A percentile compares a stretch with the other conserved stretches of the same genome.
Conservation (phyloP, 2,888 invertebrate genomes). For the Hypselothyrea guttata region DNA sequence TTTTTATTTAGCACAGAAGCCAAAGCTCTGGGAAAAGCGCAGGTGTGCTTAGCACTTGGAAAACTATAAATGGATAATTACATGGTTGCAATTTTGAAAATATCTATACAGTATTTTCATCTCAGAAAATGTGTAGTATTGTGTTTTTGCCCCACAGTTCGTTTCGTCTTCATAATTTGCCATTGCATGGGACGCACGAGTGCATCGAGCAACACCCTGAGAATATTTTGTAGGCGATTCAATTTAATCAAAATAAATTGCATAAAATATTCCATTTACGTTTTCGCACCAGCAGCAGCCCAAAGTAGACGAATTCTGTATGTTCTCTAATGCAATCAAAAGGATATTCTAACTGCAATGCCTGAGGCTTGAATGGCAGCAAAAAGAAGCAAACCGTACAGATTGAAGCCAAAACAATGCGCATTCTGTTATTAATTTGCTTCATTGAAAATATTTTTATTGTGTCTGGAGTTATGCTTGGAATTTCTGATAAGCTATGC, state of each 20-base stretch:
- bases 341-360: conserved; percentile 60
- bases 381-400: not conserved
- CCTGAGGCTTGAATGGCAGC: conserved; percentile 31
- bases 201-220: conserved; percentile 56
- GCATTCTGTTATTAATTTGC: conserved; percentile 50
- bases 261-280: conserved; percentile 75
- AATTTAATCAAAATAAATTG: conserved; percentile 69
- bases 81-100: no score
- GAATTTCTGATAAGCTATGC: conserved; percentile 61
- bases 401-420: conserved; percentile 41
- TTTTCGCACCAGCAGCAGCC: conserved; percentile 26
- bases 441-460: conserved; percentile 25
- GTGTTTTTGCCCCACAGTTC: conserved; percentile 22
- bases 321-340: conserved; percentile 69
- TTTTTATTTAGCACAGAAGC: conserved; percentile 45
- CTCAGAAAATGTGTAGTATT: conserved; percentile 17
- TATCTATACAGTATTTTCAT: conserved; percentile 7
- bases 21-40: no score
- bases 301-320: conserved; percentile 30
- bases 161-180: conserved; percentile 45
- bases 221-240: conserved; percentile 56
- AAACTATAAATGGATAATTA: not conserved
- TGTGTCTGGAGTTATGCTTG: conserved; percentile 53
- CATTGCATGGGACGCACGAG: conserved; percentile 59
- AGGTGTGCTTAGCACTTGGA: conserved; percentile 10